Conservation (phyloP, 2,797 vertebrate genomes). For the Podarcis lilfordi region DNA sequence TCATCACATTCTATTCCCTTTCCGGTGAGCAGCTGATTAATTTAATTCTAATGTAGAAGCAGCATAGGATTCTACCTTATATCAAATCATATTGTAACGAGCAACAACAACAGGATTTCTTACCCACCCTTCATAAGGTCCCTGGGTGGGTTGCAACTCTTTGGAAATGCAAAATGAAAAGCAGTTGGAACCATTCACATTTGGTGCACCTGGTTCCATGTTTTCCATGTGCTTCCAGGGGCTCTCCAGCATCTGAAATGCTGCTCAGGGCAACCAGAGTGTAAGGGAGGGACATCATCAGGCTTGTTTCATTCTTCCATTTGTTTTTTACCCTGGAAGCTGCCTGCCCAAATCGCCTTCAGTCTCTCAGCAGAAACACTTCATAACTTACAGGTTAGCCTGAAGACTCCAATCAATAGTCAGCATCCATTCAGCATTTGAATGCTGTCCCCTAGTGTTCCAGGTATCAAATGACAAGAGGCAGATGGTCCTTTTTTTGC, state of each 20-base stretch:
- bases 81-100: too few species aligned
- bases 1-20: too few species aligned
- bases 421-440: slow-evolving; percentile 65
- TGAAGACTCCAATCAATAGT: slow-evolving; percentile 60
- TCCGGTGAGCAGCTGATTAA: too few species aligned
- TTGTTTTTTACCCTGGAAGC: background rate
- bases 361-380: slow-evolving; percentile 36
- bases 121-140: too few species aligned
- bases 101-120: too few species aligned
- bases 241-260: background rate
- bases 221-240: too few species aligned
- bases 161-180: too few species aligned
- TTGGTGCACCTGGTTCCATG: background rate
- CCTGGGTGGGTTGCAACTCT: too few species aligned
- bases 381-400: slow-evolving; percentile 22
- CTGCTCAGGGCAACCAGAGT: too few species aligned
- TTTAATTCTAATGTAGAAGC: too few species aligned
- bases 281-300: too few species aligned
- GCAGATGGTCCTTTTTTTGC: background rate
- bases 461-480: slow-evolving; percentile 57
- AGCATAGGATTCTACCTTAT: too few species aligned
- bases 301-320: background rate
- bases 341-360: background rate
- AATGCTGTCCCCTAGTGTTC: slow-evolving; percentile 77
- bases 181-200: background rate